Evolutionary conservation across 2,888 invertebrate genomes (phyloP), one percentile per base, ranked within the genome.

Genomic region (Sepioteuthis lessoniana): DNA sequence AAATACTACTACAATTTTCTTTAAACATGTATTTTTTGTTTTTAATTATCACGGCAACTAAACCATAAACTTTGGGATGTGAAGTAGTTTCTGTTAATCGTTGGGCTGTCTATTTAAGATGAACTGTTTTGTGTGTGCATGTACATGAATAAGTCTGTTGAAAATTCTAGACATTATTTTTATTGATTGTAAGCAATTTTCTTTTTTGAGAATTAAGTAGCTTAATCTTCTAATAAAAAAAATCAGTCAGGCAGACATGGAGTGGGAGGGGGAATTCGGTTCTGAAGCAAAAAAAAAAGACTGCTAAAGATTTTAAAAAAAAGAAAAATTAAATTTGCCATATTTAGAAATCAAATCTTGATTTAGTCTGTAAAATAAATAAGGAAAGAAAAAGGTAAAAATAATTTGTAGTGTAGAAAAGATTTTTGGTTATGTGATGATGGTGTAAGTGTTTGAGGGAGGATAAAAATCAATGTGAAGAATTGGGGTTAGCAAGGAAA

Each of bases 281-380:
- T 19, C 50, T 1, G 50, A 50, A 50, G 50, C 4, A 19, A 50
- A 50, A 50, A 50, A 50, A 21, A 50, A 4, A 19, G 7, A 10
- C 5, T 60, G 5, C n/a, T 76, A n/a, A n/a, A 60, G 31, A 60
- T 31, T 31, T 31, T 10, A 76, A 76, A 31, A 76, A 76, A 76
- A 16, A n/a, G n/a, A 35, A 19, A 76, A 76, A 76, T 76, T n/a
- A 76, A 76, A 76, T 76, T 76, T 35, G 13, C 76, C 76, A 19
- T 76, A 76, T n/a, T n/a, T 76, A 76, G 76, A 76, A 76, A 76
- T 76, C 76, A 76, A 76, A 76, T 76, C 19, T 76, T 76, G n/a
- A n/a, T 76, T 16, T 76, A 76, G 76, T 76, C 76, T n/a, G 76
- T n/a, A 76, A 76, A 76, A 76, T 76, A 76, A 76, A 76, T 31